Conservation (phyloP, 1,140 invertebrate genomes). For the Diprion similis region DNA sequence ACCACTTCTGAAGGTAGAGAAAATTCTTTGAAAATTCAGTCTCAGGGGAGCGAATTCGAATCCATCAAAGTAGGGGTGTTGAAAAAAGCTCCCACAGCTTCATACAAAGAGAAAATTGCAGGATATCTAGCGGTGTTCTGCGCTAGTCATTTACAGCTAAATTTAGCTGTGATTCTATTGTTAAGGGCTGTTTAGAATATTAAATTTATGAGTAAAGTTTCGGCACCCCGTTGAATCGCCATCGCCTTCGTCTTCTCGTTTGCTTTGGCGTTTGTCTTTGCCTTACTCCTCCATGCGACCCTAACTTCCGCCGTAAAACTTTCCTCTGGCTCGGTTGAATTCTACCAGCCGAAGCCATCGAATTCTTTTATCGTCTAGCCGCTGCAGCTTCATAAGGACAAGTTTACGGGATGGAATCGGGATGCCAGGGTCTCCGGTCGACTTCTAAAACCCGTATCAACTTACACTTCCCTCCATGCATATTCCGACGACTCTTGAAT, state of each 20-base stretch:
- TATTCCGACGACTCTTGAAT: too few relatives aligned
- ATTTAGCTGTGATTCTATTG: neutral
- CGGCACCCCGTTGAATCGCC: constrained; percentile 11
- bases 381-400: neutral
- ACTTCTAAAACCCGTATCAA: too few relatives aligned
- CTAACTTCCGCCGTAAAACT: constrained; percentile 48
- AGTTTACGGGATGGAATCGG: neutral
- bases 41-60: too few relatives aligned
- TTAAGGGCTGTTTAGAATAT: constrained; percentile 47
- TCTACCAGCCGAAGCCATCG: neutral
- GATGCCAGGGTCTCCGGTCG: too few relatives aligned
- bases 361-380: neutral
- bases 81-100: too few relatives aligned
- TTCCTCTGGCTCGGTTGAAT: constrained; percentile 22
- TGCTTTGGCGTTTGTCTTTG: constrained; percentile 4
- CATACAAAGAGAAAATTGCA: too few relatives aligned
- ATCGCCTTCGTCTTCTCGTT: neutral
- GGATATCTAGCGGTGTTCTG: neutral
- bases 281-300: constrained; percentile 20
- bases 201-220: constrained; percentile 50
- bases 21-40: too few relatives aligned
- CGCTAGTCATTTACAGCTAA: neutral
- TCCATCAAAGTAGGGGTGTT: too few relatives aligned
- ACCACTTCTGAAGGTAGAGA: too few relatives aligned
- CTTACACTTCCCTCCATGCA: too few relatives aligned